Evolutionary conservation across 1,140 invertebrate genomes (phyloP).

Genomic region (Ceratina australensis): DNA sequence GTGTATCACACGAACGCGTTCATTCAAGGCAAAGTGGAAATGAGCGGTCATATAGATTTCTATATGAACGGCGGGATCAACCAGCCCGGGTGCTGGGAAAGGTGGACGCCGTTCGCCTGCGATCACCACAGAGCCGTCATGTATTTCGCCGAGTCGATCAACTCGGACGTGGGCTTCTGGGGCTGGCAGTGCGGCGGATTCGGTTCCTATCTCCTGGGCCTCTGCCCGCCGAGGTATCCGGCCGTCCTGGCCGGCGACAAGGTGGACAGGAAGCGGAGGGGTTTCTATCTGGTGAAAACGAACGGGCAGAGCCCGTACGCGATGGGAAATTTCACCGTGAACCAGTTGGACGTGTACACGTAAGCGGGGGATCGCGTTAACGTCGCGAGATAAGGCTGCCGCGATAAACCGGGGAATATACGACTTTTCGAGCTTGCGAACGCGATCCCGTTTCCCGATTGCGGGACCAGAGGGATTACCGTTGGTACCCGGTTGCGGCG

Average conservation of each 20-base stretch:
- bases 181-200: conserved; percentile 85
- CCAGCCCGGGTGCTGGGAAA: conserved; percentile 84
- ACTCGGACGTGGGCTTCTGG: conserved; percentile 84
- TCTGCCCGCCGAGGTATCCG: conserved; percentile 78
- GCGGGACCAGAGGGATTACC: not conserved
- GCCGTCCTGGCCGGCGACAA: conserved; percentile 73
- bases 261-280: conserved; percentile 60
- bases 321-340: conserved; percentile 65
- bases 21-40: conserved; percentile 82
- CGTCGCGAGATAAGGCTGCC: not conserved
- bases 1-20: conserved; percentile 88
- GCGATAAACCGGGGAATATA: conserved; percentile 15
- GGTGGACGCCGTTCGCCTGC: conserved; percentile 79
- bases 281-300: conserved; percentile 73
- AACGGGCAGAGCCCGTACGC: conserved; percentile 70
- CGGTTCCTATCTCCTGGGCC: conserved; percentile 82
- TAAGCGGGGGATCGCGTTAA: not conserved
- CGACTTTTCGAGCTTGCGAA: not conserved
- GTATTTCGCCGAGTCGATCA: conserved; percentile 89
- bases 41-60: conserved; percentile 86
- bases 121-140: conserved; percentile 84
- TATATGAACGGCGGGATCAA: conserved; percentile 86
- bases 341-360: conserved; percentile 43
- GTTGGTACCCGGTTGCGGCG: too few species aligned
- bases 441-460: not conserved